Evolutionary conservation across 92 coral and sea anemone genomes (phyloP).

Genomic region (Epizoanthus stellaris): DNA sequence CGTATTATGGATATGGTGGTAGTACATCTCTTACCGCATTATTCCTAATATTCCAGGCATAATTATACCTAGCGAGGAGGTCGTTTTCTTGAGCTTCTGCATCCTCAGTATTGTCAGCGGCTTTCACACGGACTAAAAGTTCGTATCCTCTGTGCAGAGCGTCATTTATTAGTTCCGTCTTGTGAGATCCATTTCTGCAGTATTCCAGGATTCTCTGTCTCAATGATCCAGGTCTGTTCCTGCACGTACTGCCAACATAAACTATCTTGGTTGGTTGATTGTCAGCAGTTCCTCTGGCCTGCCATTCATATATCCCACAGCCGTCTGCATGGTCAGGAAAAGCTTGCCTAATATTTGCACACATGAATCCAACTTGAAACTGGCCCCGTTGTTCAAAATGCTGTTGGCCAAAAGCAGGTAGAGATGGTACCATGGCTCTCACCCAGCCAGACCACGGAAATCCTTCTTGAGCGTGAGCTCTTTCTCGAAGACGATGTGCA

Average conservation of each 20-base stretch:
- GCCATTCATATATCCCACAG: conserved; percentile 80
- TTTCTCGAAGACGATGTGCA: too few species aligned
- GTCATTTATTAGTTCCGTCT: conserved; percentile 39
- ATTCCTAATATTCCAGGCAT: conserved; percentile 50
- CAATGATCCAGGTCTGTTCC: conserved; percentile 50
- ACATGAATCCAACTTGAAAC: conserved; percentile 31
- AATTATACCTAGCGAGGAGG: conserved; percentile 27
- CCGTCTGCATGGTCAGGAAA: background rate
- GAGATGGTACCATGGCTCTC: conserved; percentile 49
- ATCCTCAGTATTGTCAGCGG: background rate
- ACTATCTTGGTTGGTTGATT: conserved; percentile 43
- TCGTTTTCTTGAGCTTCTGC: conserved; percentile 44
- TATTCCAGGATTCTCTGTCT: conserved; percentile 54
- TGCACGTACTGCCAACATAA: conserved; percentile 74
- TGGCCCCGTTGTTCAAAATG: background rate
- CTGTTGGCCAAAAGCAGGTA: background rate
- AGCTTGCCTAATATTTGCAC: background rate
- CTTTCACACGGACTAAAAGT: conserved; percentile 67
- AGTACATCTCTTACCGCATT: conserved; percentile 4
- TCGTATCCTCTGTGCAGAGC: conserved; percentile 58
- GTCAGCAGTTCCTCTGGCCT: conserved; percentile 17
- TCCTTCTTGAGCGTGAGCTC: too few species aligned
- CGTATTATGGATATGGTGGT: background rate
- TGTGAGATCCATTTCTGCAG: conserved; percentile 60
- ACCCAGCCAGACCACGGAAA: conserved; percentile 42